Base-by-base conservation (phyloP, 2,113 vertebrate species). In the Odontesthes bonariensis region DNA sequence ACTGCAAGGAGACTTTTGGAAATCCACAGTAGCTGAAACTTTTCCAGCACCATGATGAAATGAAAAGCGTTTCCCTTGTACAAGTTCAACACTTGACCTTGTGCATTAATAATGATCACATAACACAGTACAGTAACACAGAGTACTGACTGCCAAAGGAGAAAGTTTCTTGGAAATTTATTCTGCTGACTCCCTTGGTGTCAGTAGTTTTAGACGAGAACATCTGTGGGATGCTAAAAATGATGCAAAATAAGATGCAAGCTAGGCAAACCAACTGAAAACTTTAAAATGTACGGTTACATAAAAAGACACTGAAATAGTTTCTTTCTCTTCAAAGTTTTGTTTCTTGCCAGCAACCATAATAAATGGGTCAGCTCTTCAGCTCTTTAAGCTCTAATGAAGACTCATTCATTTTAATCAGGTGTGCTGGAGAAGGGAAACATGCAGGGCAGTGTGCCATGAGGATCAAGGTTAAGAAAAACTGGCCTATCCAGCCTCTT, bases 141-240 rank as follows among this genome's bases (percentile, higher is more conserved):
- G 61, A 56, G 64, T 0, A 13, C 46, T 14, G 23, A 46, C 13
- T 47, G 52, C 60, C 55, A 27, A 19, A 3, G 0, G 10, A 33
- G 46, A 23, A 57, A 8, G 16, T 70, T 75, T 27, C 19, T 10
- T 17, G 19, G 1, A 69, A 75, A 75, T 73, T 0, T 19, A 57
- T 64, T 75, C 59, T 55, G 64, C 60, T 63, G 20, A 6, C 59
- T 75, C 35, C 23, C 31, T 53, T 23, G 10, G 38, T 59, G 73
- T 55, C 40, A 73, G 8, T 23, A 57, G 75, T 31, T 78, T 61
- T 54, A 19, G 52, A 54, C 33, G 55, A 65, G 55, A 81, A 68
- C 40, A 57, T 74, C 51, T 23, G 66, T 51, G 32, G 47, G 75
- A 76, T 73, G 27, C 70, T 51, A 14, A 61, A 68, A 59, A 70